A percentile compares a stretch with the other conserved stretches of the same genome.
Conservation (phyloP, 2,113 vertebrate genomes). For the Macquaria ambigua region DNA sequence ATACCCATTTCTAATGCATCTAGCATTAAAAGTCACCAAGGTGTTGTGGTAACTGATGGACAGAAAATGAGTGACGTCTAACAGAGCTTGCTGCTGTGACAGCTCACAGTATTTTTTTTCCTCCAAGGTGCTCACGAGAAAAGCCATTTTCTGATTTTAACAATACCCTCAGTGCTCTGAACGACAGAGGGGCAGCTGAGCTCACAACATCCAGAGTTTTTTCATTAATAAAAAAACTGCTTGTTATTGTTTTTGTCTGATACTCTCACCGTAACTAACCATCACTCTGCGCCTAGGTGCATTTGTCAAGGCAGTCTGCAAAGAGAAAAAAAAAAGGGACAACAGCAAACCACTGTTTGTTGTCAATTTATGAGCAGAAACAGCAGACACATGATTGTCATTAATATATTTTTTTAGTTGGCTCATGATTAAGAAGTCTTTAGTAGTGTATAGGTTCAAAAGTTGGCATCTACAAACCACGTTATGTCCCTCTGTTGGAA, state of each 20-base stretch:
- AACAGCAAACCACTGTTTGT: not conserved
- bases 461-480: not conserved
- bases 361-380: not conserved
- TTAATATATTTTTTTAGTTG: not conserved
- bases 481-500: not conserved
- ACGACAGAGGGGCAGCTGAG: not conserved
- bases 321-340: not conserved
- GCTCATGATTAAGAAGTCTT: not conserved
- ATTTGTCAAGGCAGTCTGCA: not conserved
- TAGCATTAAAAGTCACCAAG: not conserved
- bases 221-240: not conserved
- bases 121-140: not conserved
- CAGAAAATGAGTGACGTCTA: not conserved
- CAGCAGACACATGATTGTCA: conserved; percentile 3
- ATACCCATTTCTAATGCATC: not conserved
- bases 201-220: not conserved
- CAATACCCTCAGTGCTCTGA: not conserved
- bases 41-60: not conserved
- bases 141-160: not conserved
- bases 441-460: not conserved
- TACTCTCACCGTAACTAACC: not conserved
- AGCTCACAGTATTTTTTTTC: not conserved
- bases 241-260: not conserved
- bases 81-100: not conserved
- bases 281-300: not conserved